Conservation (phyloP, 2,797 vertebrate genomes). For the Podargus strigoides region DNA sequence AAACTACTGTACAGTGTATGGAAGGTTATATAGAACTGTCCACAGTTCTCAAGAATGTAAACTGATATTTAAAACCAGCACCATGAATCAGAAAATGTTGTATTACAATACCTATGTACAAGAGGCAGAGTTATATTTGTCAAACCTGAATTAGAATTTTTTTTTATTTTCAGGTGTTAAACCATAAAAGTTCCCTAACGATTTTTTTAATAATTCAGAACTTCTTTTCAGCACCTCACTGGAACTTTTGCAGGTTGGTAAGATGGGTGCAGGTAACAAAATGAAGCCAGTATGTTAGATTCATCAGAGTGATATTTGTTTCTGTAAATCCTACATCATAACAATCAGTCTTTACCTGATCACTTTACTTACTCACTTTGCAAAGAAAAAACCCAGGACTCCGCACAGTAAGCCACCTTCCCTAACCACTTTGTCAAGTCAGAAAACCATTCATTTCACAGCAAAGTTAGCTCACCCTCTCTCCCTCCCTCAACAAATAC, state of each 20-base stretch:
- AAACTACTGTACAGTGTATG: background rate
- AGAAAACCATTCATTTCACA: background rate
- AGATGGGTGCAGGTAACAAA: background rate
- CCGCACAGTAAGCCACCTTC: background rate
- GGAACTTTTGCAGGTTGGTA: background rate
- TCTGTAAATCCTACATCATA: background rate
- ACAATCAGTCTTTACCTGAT: background rate
- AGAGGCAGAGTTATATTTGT: background rate
- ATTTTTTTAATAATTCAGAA: background rate
- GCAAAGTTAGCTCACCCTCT: background rate
- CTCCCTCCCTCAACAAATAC: background rate
- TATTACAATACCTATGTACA: background rate
- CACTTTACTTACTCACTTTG: background rate
- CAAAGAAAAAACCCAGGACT: background rate
- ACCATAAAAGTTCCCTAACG: background rate
- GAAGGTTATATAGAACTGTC: background rate
- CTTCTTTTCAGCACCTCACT: background rate
- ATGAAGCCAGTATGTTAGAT: background rate
- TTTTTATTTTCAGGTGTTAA: background rate
- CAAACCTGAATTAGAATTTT: background rate
- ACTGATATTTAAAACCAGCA: background rate
- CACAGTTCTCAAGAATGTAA: background rate
- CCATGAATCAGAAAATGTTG: background rate
- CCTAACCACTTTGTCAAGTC: background rate
- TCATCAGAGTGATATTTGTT: background rate